Percentiles rank a stretch among this genome's conserved stretches.
Conservation (phyloP, 2,888 invertebrate genomes). For the Tridacna crocea region DNA sequence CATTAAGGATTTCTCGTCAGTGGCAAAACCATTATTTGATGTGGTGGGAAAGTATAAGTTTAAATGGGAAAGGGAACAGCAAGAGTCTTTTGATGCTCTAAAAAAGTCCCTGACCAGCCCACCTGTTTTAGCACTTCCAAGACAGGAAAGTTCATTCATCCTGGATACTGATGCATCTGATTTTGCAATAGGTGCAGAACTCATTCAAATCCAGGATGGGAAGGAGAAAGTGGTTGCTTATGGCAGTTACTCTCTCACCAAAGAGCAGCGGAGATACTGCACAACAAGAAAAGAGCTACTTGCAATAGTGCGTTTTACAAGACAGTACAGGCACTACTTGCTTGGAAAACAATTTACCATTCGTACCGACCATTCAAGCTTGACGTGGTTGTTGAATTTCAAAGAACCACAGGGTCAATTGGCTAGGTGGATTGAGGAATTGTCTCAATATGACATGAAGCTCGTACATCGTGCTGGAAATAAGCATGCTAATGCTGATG, state of each 20-base stretch:
- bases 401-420: too few relatives aligned
- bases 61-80: constrained; percentile 3
- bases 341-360: too few relatives aligned
- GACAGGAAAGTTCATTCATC: neutral
- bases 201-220: constrained; percentile 54
- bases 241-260: constrained; percentile 47
- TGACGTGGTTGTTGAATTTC: too few relatives aligned
- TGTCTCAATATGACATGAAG: too few relatives aligned
- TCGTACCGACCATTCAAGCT: too few relatives aligned
- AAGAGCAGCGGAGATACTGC: constrained; percentile 57
- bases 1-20: constrained; percentile 4
- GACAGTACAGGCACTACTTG: too few relatives aligned
- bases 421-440: too few relatives aligned
- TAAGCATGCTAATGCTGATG: too few relatives aligned
- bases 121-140: neutral
- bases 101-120: neutral
- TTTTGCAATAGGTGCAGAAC: neutral
- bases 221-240: constrained; percentile 54
- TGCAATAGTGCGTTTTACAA: too few relatives aligned
- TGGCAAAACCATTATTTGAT: constrained; percentile 11
- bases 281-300: constrained; percentile 54
- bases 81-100: constrained; percentile 1
- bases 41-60: constrained; percentile 1
- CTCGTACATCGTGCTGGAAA: too few relatives aligned
- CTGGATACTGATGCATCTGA: neutral